These are phyloP conservation scores for Trichopria drosophilae DNA, from an alignment of 2,888 invertebrate genomes.

Conservation along the genomic window DNA sequence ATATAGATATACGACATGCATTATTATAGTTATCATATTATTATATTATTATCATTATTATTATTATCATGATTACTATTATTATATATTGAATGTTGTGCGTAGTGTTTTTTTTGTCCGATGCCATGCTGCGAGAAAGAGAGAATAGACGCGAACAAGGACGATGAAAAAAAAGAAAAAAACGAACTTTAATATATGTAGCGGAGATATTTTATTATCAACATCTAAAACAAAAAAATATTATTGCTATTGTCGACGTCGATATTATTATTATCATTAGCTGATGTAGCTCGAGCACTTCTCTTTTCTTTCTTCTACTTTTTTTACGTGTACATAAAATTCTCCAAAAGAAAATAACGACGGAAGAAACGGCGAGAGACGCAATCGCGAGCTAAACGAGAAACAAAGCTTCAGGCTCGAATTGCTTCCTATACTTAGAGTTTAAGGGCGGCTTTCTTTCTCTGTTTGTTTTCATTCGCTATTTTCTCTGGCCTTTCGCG, in stretches of 20 bases:
- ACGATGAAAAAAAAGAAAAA: slow-evolving; percentile 32
- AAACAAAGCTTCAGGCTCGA: too few relatives aligned
- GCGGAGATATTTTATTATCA: slow-evolving; percentile 48
- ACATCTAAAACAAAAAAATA: slow-evolving; percentile 42
- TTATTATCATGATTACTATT: slow-evolving; percentile 44
- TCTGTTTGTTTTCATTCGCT: too few relatives aligned
- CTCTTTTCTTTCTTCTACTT: too few relatives aligned
- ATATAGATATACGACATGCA: slow-evolving; percentile 42
- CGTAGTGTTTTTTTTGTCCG: slow-evolving; percentile 48
- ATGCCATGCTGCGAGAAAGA: slow-evolving; percentile 40
- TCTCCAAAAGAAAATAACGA: too few relatives aligned
- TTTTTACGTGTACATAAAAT: too few relatives aligned
- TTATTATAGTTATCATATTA: slow-evolving; percentile 46
- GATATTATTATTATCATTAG: slow-evolving; percentile 37
- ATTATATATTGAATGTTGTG: slow-evolving; percentile 56
- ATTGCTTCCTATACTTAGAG: too few relatives aligned
- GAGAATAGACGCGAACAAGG: slow-evolving; percentile 34
- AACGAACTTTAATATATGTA: slow-evolving; percentile 50
- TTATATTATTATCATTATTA: slow-evolving; percentile 42
- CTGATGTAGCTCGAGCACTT: slow-evolving; percentile 7
- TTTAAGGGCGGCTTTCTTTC: too few relatives aligned
- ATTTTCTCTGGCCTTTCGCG: too few relatives aligned
- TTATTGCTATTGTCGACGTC: slow-evolving; percentile 34
- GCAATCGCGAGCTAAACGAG: too few relatives aligned
- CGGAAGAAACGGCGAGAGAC: too few relatives aligned